Conservation (phyloP, 2,797 vertebrate genomes). For the Acrocephalus scirpaceus region DNA sequence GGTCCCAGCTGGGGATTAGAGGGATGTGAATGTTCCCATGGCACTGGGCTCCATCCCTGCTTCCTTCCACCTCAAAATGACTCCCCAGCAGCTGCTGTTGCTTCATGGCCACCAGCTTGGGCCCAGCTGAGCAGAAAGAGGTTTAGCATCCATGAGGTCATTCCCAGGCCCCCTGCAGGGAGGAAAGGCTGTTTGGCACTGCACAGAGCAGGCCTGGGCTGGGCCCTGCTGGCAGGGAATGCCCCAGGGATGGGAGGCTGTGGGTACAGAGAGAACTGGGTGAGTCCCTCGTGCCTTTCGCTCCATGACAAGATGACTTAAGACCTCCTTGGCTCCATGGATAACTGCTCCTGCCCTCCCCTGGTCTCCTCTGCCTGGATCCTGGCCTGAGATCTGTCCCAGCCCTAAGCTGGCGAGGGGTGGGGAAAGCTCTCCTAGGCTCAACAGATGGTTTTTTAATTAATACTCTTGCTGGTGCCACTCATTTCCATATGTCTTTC, state of each 20-base stretch:
- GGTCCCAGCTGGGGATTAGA: neutral
- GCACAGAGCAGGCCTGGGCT: neutral
- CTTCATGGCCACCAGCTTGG: neutral
- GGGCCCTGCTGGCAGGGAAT: fast-evolving
- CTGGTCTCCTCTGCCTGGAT: neutral
- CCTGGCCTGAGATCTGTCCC: neutral
- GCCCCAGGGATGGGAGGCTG: neutral
- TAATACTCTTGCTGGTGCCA: slow-evolving; percentile 23
- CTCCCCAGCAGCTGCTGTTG: neutral
- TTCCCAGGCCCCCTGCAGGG: neutral
- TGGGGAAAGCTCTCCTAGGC: neutral
- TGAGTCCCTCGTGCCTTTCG: neutral
- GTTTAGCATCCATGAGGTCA: neutral
- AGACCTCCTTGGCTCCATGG: neutral
- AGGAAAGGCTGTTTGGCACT: neutral
- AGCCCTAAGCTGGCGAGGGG: neutral
- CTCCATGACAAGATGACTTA: neutral
- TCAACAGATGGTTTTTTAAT: slow-evolving; percentile 58
- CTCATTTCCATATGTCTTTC: slow-evolving; percentile 58
- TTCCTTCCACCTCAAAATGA: neutral
- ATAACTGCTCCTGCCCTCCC: neutral
- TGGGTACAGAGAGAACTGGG: neutral
- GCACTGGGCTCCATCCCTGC: neutral
- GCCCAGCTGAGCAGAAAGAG: neutral
- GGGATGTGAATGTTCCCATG: neutral